phyloP scores from a whole-genome alignment of 1,140 invertebrate genomes.

The Ceratosolen fusciceps region DNA sequence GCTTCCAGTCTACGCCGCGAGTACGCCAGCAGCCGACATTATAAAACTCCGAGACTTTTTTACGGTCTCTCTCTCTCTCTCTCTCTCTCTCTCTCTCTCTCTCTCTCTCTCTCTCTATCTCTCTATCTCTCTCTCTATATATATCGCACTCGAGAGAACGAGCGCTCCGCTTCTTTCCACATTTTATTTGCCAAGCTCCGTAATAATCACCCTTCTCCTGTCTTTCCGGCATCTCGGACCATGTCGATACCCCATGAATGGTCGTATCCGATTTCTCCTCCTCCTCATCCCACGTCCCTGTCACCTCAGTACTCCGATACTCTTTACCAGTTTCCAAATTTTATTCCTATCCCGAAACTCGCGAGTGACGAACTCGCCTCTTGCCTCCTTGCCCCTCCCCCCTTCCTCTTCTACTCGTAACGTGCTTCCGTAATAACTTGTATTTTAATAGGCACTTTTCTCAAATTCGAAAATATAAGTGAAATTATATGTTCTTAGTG shows the following conservation, averaged over 20 bases:
- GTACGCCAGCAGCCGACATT: slow-evolving; percentile 52
- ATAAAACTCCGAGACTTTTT: slow-evolving; percentile 51
- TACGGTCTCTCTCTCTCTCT: slow-evolving; percentile 38
- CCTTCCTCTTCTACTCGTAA: no score
- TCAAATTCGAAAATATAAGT: slow-evolving; percentile 5
- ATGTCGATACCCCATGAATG: background rate
- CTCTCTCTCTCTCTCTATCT: no score
- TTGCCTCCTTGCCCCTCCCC: no score
- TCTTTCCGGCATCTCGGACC: slow-evolving; percentile 52
- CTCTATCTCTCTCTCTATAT: no score
- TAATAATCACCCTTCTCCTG: slow-evolving; percentile 58
- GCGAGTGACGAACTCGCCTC: no score
- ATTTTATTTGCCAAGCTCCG: slow-evolving; percentile 59
- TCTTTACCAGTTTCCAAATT: no score
- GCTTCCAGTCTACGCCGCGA: slow-evolving; percentile 69
- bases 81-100: no score
- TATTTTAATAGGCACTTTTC: background rate
- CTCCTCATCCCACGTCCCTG: background rate
- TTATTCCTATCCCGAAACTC: no score
- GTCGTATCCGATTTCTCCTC: background rate
- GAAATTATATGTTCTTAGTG: slow-evolving; percentile 9
- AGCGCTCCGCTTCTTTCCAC: slow-evolving; percentile 1
- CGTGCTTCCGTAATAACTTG: slow-evolving; percentile 1
- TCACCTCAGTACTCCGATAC: no score
- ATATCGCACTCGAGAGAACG: background rate